Percentiles rank a stretch among this genome's conserved stretches.
phyloP scores from a whole-genome alignment of 1,140 invertebrate genomes.

The Oncopeltus fasciatus region DNA sequence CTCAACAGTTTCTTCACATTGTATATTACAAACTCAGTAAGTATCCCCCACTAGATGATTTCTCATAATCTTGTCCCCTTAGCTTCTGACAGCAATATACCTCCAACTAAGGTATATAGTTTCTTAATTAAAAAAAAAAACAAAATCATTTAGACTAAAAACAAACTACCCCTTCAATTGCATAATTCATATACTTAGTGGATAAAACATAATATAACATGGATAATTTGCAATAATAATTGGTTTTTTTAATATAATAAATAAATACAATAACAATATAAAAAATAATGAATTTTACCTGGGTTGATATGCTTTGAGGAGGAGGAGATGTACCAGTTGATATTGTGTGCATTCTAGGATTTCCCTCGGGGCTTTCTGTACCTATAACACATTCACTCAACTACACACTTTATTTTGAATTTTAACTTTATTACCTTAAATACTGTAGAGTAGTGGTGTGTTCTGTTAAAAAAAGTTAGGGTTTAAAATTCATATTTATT shows the following conservation, averaged over 20 bases:
- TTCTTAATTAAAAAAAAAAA: background rate
- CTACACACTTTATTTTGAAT: background rate
- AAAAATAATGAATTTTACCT: conserved; percentile 45
- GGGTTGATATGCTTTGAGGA: conserved; percentile 71
- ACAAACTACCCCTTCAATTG: no score
- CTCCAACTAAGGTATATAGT: no score
- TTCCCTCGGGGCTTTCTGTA: background rate
- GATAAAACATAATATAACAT: no score
- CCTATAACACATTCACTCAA: conserved; percentile 5
- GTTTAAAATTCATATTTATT: background rate
- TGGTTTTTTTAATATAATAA: no score
- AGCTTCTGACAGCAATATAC: no score
- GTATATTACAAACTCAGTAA: no score
- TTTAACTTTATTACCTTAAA: background rate
- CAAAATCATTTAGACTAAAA: background rate
- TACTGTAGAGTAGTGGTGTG: background rate
- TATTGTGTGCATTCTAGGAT: conserved; percentile 24
- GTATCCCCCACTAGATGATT: no score
- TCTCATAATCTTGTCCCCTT: no score
- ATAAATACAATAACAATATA: no score
- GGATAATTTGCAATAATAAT: no score
- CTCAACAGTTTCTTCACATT: no score
- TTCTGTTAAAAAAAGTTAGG: background rate
- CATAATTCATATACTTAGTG: no score
- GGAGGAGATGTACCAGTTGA: conserved; percentile 68